Percentiles rank a stretch among this genome's conserved stretches.
Evolutionary conservation across 2,113 vertebrate species (phyloP).

Genomic region (Silurus meridionalis): DNA sequence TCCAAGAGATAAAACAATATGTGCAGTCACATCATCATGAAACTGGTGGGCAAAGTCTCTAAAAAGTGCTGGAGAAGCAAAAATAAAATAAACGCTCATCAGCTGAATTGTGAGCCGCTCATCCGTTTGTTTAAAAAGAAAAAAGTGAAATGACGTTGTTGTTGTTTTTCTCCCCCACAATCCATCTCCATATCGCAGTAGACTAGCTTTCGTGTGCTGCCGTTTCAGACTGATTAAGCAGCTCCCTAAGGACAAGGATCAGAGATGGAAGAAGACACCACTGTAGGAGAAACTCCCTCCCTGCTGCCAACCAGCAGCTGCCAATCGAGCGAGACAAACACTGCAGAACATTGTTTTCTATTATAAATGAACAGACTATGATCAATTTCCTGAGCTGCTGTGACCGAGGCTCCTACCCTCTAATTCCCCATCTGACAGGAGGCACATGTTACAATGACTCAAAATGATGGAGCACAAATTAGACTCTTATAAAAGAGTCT

Average conservation of each 20-base stretch:
- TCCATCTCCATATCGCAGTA: neutral
- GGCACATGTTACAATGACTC: conserved; percentile 5
- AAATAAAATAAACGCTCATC: neutral
- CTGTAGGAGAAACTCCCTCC: neutral
- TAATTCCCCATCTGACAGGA: conserved; percentile 25
- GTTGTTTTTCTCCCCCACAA: neutral
- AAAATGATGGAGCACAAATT: conserved; percentile 44
- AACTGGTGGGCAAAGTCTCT: neutral
- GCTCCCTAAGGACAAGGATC: conserved; percentile 24
- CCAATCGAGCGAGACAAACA: conserved; percentile 39
- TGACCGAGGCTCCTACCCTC: conserved; percentile 34
- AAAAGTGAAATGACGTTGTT: neutral
- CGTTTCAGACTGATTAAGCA: conserved; percentile 15
- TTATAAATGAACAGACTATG: conserved; percentile 56
- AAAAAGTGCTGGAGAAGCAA: neutral
- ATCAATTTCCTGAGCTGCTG: conserved; percentile 56
- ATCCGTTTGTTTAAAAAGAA: neutral
- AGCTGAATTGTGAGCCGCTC: neutral
- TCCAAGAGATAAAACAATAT: neutral
- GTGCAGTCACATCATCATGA: neutral
- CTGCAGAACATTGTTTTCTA: conserved; percentile 41
- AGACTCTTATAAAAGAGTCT: conserved; percentile 22
- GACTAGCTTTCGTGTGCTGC: conserved; percentile 2
- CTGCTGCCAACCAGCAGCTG: conserved; percentile 25
- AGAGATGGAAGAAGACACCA: conserved; percentile 34